Evolutionary conservation across 2,113 vertebrate genomes (phyloP), one percentile per base, ranked within the genome.

Genomic region (Microcebus murinus): DNA sequence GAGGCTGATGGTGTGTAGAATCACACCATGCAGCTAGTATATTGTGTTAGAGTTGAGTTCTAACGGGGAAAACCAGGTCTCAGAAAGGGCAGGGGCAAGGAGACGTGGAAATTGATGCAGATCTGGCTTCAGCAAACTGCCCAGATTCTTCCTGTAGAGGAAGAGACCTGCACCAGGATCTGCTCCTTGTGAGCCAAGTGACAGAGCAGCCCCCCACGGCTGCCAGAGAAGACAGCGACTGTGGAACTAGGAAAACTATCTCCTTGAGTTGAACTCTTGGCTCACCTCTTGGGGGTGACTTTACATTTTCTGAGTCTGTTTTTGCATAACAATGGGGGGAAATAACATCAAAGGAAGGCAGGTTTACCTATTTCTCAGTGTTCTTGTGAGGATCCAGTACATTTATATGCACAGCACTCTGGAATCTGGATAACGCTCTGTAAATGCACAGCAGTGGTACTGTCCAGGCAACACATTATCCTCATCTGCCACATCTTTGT

Each of bases 241-340:
- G 0, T 45, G 8, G 20, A 23, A 42, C 11, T 27, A 42, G 2
- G 67, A 39, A 34, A 27, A 6, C 2, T 1, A 2, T 27, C 13
- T 77, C 29, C 50, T 55, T 4, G n/a, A 11, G 8, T 15, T 36
- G 21, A 61, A 42, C 25, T 34, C 29, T 34, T 50, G 31, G 4
- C 4, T 76, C 4, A 29, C 17, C 15, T 52, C 80, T 50, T 14
- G 15, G 18, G 14, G 25, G 42, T 34, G 18, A 18, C 42, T 79
- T 79, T 91, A 45, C 14, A 45, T 68, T 74, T 34, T 82, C 18
- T 8, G 23, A 65, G 55, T n/a, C 6, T 45, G 14, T 34, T 90
- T 87, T 77, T 91, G 8, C 15, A 65, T 36, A 76, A 50, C 65
- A 57, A n/a, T 68, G 11, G 21, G 21, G 5, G 77, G 70, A 45